Evolutionary conservation across 2,113 vertebrate species (phyloP), one percentile per base, ranked within the genome.

Genomic region (Neolamprologus modestus): DNA sequence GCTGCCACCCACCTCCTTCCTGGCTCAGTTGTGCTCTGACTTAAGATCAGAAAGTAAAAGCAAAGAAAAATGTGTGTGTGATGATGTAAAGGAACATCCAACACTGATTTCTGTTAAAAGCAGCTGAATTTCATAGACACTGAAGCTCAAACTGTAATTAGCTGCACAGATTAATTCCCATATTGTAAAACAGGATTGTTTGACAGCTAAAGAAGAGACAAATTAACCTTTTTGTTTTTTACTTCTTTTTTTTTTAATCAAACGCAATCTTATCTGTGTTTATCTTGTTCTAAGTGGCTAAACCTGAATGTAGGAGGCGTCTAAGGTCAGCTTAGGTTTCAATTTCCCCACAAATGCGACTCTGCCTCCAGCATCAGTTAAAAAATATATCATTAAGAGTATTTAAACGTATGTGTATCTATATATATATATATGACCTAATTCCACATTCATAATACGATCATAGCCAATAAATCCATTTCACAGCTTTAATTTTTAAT

Each of bases 281-380:
- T 45, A 31, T 26, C n/a, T 79, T 9, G 37, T 42, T 61, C 10
- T 4, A 42, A 81, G 26, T 24, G 35, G 54, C 2, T 5, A 33
- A 33, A 45, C 12, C n/a, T 12, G n/a, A 35, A 37, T 13, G 57
- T 13, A 16, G 19, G 21, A 47, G 13, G 6, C 4, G 40, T 47
- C 33, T 81, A 37, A 26, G 11, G 12, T 83, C 16, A 14, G 11
- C 16, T 19, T 84, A 84, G 37, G 84, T 88, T 91, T 91, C 87
- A 19, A 31, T 86, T 91, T 16, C 85, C 47, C 16, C 31, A 7
- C 13, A 6, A 10, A 13, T 9, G 9, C 2, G 35, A 28, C 7
- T 52, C 35, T 24, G 16, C 21, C 24, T 73, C 13, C 68, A 73
- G 21, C 8, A 26, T 45, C 35, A 31, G 12, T 31, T 9, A 40